Evolutionary conservation across 2,888 invertebrate species (phyloP).

Genomic region (Agrochola litura): DNA sequence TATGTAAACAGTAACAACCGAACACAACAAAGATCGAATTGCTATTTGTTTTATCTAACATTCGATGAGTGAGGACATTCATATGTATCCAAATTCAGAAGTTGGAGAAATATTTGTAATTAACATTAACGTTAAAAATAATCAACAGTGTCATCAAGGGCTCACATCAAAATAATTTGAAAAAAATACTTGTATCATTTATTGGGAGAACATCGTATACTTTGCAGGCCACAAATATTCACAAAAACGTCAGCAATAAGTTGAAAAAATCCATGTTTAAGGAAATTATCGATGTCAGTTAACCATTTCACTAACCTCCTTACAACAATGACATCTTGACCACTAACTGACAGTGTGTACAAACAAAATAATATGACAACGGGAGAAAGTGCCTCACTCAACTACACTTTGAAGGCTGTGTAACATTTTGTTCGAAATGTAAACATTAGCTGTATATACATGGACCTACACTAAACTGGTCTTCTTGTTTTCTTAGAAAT

Average conservation of each 20-base stretch:
- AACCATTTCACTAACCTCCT: conserved; percentile 48
- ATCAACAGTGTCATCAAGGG: neutral
- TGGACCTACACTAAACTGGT: neutral
- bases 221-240: neutral
- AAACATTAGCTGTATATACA: conserved; percentile 32
- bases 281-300: too few relatives aligned
- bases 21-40: neutral
- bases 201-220: neutral
- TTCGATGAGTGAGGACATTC: neutral
- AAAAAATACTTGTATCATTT: too few relatives aligned
- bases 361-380: conserved; percentile 47
- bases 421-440: conserved; percentile 48
- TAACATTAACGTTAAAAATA: neutral
- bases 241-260: neutral
- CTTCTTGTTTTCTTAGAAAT: neutral
- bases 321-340: conserved; percentile 43
- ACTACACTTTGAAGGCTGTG: conserved; percentile 15
- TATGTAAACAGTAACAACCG: neutral
- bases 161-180: neutral
- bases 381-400: conserved; percentile 48
- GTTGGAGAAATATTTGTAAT: neutral
- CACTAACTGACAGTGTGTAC: conserved; percentile 23
- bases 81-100: neutral
- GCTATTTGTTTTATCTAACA: neutral
- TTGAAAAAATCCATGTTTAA: too few relatives aligned